phyloP scores from a whole-genome alignment of 2,797 vertebrate genomes.

The Epinephelus malabaricus region DNA sequence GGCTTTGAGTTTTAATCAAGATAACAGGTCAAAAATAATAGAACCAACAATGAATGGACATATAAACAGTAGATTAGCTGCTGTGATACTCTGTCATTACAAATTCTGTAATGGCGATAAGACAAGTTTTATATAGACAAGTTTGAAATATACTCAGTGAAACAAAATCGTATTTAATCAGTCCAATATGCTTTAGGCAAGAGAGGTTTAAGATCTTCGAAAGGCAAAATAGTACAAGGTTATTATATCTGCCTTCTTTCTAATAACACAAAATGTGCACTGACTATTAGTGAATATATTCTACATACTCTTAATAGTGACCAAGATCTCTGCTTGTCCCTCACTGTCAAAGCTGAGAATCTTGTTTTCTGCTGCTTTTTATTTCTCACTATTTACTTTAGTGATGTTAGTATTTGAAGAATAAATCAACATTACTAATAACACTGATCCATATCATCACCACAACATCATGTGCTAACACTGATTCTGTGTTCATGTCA shows the following conservation, averaged over 20 bases:
- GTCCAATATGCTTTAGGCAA: constrained; percentile 5
- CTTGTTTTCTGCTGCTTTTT: not conserved
- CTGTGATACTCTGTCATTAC: not conserved
- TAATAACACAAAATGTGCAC: constrained; percentile 12
- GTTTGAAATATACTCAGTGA: not conserved
- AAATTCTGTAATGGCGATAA: not conserved
- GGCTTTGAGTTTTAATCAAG: not conserved
- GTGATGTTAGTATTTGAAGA: constrained; percentile 14
- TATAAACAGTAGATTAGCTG: not conserved
- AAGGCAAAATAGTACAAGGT: not conserved
- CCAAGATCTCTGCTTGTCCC: not conserved
- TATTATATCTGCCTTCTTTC: constrained; percentile 6
- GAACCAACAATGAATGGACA: not conserved
- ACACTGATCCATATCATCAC: constrained; percentile 25
- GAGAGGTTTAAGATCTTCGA: not conserved
- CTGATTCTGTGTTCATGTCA: constrained; percentile 37
- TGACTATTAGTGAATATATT: constrained; percentile 11
- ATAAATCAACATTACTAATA: constrained; percentile 25
- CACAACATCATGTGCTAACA: not conserved
- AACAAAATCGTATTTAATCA: constrained; percentile 21
- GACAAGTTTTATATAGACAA: not conserved
- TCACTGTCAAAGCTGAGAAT: not conserved
- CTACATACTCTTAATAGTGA: constrained; percentile 9
- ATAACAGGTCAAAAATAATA: not conserved
- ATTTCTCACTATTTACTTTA: not conserved